Conservation (phyloP, 2,888 invertebrate genomes). For the Drosophila ochracea region DNA sequence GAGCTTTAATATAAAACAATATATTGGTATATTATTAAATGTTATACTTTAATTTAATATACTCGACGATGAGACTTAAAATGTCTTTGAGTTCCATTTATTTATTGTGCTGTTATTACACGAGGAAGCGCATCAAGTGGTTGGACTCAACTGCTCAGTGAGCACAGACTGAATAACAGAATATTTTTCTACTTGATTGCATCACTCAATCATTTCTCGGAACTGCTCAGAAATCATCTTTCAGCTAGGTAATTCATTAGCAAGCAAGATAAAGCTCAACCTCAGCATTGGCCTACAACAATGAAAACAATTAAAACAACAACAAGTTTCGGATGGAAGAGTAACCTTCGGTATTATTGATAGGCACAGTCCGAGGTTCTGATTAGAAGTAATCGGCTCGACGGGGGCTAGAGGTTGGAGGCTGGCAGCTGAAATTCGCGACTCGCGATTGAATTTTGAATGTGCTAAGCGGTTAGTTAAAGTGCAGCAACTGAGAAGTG, state of each 20-base stretch:
- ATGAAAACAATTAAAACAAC: constrained; percentile 6
- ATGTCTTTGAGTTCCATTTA: neutral
- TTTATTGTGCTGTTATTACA: neutral
- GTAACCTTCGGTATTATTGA: constrained; percentile 62
- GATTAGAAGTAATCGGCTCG: constrained; percentile 49
- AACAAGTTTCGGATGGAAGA: constrained; percentile 29
- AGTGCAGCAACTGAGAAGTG: constrained; percentile 63
- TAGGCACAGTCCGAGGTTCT: constrained; percentile 49
- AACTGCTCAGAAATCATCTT: constrained; percentile 14
- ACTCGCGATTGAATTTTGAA: constrained; percentile 27
- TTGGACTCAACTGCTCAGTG: neutral
- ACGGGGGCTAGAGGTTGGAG: constrained; percentile 14
- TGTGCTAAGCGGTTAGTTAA: constrained; percentile 52
- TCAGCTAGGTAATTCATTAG: constrained; percentile 12
- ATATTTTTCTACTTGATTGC: constrained; percentile 13
- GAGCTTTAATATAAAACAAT: neutral
- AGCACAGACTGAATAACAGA: neutral
- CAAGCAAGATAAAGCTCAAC: constrained; percentile 7
- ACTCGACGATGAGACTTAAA: neutral
- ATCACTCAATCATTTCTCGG: constrained; percentile 34
- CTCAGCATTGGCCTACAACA: constrained; percentile 10
- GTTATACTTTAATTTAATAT: neutral
- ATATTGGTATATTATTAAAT: neutral
- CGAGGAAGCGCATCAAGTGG: neutral
- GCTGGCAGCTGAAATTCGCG: constrained; percentile 37